These are phyloP conservation scores for Ephialtes manifestator DNA, from an alignment of 2,888 invertebrate species.

Conservation along the genomic window DNA sequence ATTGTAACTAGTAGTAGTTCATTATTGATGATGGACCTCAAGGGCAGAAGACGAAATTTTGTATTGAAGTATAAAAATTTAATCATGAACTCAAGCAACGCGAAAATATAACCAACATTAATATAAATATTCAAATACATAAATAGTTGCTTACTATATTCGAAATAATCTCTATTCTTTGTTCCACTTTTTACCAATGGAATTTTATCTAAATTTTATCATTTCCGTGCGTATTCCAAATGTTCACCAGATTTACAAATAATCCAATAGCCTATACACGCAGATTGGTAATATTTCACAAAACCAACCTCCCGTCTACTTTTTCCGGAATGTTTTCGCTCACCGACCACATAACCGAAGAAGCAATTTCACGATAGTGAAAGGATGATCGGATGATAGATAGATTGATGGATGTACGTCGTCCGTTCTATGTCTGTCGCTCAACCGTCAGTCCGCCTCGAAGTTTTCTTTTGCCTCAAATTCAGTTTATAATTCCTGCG, in stretches of 20 bases:
- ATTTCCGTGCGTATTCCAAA: too few species aligned
- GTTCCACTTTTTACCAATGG: too few species aligned
- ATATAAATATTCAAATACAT: too few species aligned
- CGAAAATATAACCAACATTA: too few species aligned
- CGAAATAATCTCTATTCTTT: too few species aligned
- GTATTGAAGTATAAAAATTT: too few species aligned
- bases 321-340: background rate
- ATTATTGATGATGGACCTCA: too few species aligned
- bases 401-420: constrained; percentile 77
- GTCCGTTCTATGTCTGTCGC: constrained; percentile 73
- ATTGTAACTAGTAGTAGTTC: too few species aligned
- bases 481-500: constrained; percentile 62
- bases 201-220: too few species aligned
- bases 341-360: constrained; percentile 14
- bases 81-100: too few species aligned
- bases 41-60: too few species aligned
- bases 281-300: background rate
- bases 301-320: background rate
- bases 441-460: constrained; percentile 67
- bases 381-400: constrained; percentile 37
- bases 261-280: background rate
- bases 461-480: constrained; percentile 59
- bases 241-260: background rate
- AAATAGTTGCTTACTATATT: too few species aligned
- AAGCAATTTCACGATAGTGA: constrained; percentile 73